Conservation (phyloP, 2,888 invertebrate species). For the Gryllus longicercus region DNA sequence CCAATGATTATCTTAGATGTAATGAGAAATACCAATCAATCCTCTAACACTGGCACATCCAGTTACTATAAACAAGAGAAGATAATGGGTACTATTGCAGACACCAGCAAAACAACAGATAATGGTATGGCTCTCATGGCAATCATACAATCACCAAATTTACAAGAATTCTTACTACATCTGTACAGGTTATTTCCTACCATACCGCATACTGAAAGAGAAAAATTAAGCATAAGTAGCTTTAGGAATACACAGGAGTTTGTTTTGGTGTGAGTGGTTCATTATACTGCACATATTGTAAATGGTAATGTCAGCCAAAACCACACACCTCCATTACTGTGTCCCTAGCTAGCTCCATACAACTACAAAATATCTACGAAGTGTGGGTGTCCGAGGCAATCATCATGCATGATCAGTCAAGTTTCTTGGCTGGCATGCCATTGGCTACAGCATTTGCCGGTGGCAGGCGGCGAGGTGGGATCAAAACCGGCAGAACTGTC, state of each 20-base stretch:
- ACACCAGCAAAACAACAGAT: no score
- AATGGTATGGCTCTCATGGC: not conserved
- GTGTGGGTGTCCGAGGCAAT: not conserved
- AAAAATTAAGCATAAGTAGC: not conserved
- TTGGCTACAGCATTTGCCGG: not conserved
- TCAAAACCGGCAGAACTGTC: conserved; percentile 45
- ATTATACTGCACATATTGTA: not conserved
- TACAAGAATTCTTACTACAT: not conserved
- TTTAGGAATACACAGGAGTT: not conserved
- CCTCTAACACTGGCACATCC: no score
- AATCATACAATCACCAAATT: not conserved
- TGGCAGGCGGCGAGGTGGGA: conserved; percentile 40
- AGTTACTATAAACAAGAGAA: no score
- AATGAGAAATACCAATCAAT: no score
- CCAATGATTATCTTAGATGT: no score
- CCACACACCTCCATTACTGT: not conserved
- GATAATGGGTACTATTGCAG: no score
- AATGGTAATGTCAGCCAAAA: not conserved
- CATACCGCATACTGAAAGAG: not conserved
- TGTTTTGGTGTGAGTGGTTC: not conserved
- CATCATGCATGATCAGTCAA: conserved; percentile 12
- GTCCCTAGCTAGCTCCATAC: no score
- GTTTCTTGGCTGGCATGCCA: conserved; percentile 21
- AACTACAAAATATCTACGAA: not conserved
- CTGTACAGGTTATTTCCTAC: not conserved